These are phyloP conservation scores for Zosterops borbonicus DNA, from an alignment of 2,113 vertebrate species.

Conservation along the genomic window DNA sequence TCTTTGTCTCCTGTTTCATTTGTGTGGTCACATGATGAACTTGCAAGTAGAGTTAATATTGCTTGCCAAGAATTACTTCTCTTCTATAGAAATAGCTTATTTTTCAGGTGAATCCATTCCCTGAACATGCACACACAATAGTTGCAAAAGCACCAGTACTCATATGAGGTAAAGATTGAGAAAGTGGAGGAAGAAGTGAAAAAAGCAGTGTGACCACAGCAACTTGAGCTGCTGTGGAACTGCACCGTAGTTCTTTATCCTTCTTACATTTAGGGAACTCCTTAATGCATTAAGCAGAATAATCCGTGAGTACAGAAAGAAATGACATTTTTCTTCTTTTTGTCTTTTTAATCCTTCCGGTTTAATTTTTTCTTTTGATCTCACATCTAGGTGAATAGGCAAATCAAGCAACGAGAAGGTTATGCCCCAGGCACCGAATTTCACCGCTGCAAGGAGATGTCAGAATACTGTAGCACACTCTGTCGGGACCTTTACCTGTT, in stretches of 20 bases:
- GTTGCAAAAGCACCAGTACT: neutral
- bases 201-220: neutral
- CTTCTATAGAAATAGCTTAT: neutral
- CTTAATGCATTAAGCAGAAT: neutral
- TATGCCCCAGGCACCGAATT: constrained; percentile 91
- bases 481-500: constrained; percentile 93
- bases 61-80: neutral
- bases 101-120: neutral
- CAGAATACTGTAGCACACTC: constrained; percentile 93
- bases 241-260: neutral
- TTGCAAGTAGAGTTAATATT: neutral
- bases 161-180: neutral
- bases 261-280: neutral
- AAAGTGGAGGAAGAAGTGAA: neutral
- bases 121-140: neutral
- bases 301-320: neutral
- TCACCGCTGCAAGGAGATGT: constrained; percentile 99
- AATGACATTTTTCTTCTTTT: neutral
- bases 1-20: neutral
- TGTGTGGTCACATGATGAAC: accelerated
- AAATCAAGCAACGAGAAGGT: constrained; percentile 92
- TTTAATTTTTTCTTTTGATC: neutral
- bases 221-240: neutral
- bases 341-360: neutral
- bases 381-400: constrained; percentile 83